A percentile compares a stretch with the other conserved stretches of the same genome.
These are phyloP conservation scores for Garra rufa DNA, from an alignment of 2,113 vertebrate genomes.

Conservation along the genomic window DNA sequence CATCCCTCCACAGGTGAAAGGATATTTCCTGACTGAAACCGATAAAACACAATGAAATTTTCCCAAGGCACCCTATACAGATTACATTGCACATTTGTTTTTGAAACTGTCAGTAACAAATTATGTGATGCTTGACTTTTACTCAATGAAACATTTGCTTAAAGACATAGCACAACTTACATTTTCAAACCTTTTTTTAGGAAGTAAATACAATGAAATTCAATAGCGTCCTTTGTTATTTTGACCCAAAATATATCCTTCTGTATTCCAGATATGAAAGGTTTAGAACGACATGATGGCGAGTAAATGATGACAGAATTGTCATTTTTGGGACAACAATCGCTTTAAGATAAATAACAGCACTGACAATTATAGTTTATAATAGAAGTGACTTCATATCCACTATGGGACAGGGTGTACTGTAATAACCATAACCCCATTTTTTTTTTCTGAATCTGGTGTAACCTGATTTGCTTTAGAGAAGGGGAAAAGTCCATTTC, in stretches of 20 bases:
- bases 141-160: neutral
- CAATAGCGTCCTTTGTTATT: neutral
- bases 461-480: constrained; percentile 39
- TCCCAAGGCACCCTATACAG: constrained; percentile 20
- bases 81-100: neutral
- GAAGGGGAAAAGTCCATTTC: constrained; percentile 35
- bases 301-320: neutral
- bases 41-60: constrained; percentile 8
- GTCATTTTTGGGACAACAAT: neutral
- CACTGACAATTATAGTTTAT: neutral
- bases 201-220: neutral
- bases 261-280: neutral
- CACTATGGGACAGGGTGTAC: neutral
- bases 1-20: constrained; percentile 21
- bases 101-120: neutral
- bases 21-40: constrained; percentile 27
- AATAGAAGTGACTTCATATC: constrained; percentile 13
- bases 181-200: neutral
- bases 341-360: neutral
- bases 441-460: constrained; percentile 25
- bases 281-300: neutral
- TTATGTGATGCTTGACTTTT: neutral
- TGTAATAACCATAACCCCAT: constrained; percentile 24
- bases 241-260: neutral
- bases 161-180: neutral